Conservation (phyloP, 1,140 invertebrate species). For the Melanaphis sacchari region DNA sequence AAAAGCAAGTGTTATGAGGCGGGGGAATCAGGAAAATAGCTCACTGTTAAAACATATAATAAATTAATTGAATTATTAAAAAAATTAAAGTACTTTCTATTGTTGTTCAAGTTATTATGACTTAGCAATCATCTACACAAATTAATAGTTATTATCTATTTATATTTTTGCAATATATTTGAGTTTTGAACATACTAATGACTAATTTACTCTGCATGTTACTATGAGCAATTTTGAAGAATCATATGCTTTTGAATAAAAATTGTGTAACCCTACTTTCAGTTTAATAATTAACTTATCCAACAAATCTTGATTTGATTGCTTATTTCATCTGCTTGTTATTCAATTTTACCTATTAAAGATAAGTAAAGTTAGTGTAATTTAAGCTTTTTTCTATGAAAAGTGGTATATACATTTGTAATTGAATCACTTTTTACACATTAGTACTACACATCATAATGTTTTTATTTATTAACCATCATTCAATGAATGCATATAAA, state of each 20-base stretch:
- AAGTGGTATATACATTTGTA: constrained; percentile 6
- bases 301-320: neutral
- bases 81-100: too few relatives aligned
- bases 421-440: constrained; percentile 6
- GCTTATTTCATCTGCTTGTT: neutral
- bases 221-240: neutral
- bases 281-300: neutral
- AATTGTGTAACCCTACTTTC: too few relatives aligned
- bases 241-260: neutral
- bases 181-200: too few relatives aligned
- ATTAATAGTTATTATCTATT: neutral
- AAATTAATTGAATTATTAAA: neutral
- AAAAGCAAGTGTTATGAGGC: neutral
- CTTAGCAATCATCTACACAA: neutral
- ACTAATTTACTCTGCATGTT: too few relatives aligned
- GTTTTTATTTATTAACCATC: neutral
- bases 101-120: neutral
- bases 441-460: neutral
- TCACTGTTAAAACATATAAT: neutral
- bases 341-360: neutral
- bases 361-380: neutral
- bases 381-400: neutral
- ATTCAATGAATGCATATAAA: neutral
- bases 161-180: too few relatives aligned
- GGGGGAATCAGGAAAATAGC: neutral